Conservation (phyloP, 2,888 invertebrate species). For the Plebejus anna region DNA sequence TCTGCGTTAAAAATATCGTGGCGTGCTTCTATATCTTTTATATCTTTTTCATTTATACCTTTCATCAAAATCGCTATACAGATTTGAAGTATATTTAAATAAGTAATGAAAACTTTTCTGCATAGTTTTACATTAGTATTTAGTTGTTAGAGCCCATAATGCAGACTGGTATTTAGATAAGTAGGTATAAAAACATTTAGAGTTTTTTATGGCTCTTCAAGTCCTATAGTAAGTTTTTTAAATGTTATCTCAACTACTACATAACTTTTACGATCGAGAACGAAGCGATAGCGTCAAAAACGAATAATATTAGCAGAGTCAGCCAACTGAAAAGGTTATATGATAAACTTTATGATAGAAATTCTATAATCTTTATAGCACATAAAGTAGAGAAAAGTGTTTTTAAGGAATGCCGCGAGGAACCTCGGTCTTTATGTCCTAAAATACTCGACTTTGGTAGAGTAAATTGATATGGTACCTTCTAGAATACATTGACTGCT, state of each 20-base stretch:
- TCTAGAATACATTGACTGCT: not conserved
- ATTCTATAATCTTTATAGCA: conserved; percentile 5
- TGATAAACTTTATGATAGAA: not conserved
- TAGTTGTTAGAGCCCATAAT: too few species aligned
- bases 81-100: too few species aligned
- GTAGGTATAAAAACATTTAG: not conserved
- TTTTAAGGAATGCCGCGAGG: not conserved
- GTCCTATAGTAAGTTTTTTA: not conserved
- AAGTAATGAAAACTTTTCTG: too few species aligned
- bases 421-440: not conserved
- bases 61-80: too few species aligned
- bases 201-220: not conserved
- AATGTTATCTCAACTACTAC: not conserved
- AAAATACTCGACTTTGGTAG: not conserved
- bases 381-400: not conserved
- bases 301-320: conserved; percentile 13
- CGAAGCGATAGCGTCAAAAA: not conserved
- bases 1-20: too few species aligned
- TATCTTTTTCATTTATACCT: too few species aligned
- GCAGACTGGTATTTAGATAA: not conserved
- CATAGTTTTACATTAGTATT: too few species aligned
- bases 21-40: too few species aligned
- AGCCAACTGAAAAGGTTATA: not conserved
- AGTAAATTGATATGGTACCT: not conserved
- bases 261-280: not conserved